Conservation (phyloP, 2,888 invertebrate species). For the Drosophila anomalata region DNA sequence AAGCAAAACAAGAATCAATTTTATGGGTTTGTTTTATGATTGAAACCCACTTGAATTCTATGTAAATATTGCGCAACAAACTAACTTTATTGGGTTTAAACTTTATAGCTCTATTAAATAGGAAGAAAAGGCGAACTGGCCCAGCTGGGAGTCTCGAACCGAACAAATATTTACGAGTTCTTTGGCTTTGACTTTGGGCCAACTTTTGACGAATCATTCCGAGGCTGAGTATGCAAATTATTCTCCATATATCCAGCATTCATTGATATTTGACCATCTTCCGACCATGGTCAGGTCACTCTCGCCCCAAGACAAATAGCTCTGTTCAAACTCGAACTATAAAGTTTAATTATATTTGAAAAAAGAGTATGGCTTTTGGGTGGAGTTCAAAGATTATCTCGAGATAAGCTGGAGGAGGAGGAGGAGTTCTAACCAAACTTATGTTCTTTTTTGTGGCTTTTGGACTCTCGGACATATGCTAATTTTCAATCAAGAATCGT, state of each 20-base stretch:
- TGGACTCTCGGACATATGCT: slow-evolving; percentile 42
- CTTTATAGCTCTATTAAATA: slow-evolving; percentile 69
- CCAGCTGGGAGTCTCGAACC: slow-evolving; percentile 35
- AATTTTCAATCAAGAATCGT: slow-evolving; percentile 40
- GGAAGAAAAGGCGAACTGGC: slow-evolving; percentile 17
- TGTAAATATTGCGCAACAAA: slow-evolving; percentile 72
- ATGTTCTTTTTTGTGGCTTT: not conserved
- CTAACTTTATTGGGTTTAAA: slow-evolving; percentile 61
- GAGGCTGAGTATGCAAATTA: slow-evolving; percentile 41
- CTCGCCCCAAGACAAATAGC: slow-evolving; percentile 6
- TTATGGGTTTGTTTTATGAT: slow-evolving; percentile 52
- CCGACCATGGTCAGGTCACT: slow-evolving; percentile 41
- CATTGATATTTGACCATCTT: slow-evolving; percentile 41
- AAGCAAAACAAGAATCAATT: slow-evolving; percentile 24
- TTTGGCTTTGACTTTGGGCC: slow-evolving; percentile 27
- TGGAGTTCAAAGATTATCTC: slow-evolving; percentile 27
- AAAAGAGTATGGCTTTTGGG: slow-evolving; percentile 3
- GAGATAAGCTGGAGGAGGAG: no score
- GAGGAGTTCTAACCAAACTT: not conserved
- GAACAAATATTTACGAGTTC: slow-evolving; percentile 64
- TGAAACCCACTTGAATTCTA: slow-evolving; percentile 46
- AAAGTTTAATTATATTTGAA: slow-evolving; percentile 58
- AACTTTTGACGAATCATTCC: slow-evolving; percentile 43
- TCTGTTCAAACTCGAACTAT: slow-evolving; percentile 67
- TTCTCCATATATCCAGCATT: slow-evolving; percentile 2